A percentile compares a stretch with the other conserved stretches of the same genome.
These are phyloP conservation scores for Hyla sarda DNA, from an alignment of 2,113 vertebrate genomes.

Conservation along the genomic window DNA sequence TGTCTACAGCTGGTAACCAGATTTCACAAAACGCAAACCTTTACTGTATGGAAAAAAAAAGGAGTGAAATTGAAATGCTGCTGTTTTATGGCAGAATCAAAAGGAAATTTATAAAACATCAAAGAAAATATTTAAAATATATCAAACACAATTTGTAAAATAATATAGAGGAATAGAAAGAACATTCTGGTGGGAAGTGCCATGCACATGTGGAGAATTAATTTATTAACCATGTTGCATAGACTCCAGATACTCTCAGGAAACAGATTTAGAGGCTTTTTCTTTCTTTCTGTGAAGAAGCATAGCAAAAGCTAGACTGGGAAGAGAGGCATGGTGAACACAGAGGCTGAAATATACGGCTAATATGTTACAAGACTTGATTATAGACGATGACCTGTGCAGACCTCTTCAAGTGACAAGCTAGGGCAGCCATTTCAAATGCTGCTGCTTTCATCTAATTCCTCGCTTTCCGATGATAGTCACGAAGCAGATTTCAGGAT, in stretches of 20 bases:
- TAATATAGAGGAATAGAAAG: constrained; percentile 63
- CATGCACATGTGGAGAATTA: constrained; percentile 53
- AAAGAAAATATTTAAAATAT: constrained; percentile 77
- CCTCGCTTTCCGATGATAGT: constrained; percentile 54
- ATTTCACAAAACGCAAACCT: constrained; percentile 65
- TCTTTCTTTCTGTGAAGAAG: constrained; percentile 38
- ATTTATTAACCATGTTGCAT: constrained; percentile 41
- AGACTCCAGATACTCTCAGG: constrained; percentile 39
- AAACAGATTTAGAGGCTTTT: constrained; percentile 4
- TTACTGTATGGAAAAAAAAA: constrained; percentile 64
- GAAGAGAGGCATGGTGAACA: constrained; percentile 1
- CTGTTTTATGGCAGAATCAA: constrained; percentile 68
- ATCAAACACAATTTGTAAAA: constrained; percentile 75
- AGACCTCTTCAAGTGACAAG: constrained; percentile 64
- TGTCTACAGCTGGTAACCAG: constrained; percentile 70
- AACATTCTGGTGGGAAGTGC: constrained; percentile 49
- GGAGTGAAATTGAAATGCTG: constrained; percentile 67
- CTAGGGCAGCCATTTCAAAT: constrained; percentile 62
- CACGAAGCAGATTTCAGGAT: constrained; percentile 42
- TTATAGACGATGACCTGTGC: constrained; percentile 70
- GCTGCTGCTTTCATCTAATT: constrained; percentile 62
- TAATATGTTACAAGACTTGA: constrained; percentile 67
- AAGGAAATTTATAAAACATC: constrained; percentile 74
- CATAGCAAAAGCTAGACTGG: constrained; percentile 62
- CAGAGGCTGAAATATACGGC: constrained; percentile 26